Conservation (phyloP, 1,140 invertebrate species). For the Prorops nasuta region DNA sequence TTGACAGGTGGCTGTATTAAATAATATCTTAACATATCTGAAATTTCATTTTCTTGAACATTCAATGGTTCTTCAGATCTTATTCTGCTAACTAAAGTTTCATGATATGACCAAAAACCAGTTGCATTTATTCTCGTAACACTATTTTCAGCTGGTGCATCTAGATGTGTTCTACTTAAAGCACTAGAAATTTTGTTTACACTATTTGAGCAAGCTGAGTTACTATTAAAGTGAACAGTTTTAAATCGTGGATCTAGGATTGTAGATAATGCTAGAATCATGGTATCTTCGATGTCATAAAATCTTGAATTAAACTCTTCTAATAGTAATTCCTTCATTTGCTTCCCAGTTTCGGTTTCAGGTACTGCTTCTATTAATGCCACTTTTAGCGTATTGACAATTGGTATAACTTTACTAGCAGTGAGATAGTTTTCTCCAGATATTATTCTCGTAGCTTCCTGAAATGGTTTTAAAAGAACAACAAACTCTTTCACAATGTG, state of each 20-base stretch:
- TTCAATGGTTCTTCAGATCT: neutral
- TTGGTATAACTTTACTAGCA: too few relatives aligned
- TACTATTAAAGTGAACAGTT: slow-evolving; percentile 33
- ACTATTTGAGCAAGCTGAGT: slow-evolving; percentile 25
- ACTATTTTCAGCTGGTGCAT: too few relatives aligned
- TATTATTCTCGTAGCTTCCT: slow-evolving; percentile 1
- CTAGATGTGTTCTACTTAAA: too few relatives aligned
- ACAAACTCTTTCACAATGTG: neutral
- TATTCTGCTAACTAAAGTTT: neutral
- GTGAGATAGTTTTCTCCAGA: too few relatives aligned
- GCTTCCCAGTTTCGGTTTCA: neutral
- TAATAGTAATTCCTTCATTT: neutral
- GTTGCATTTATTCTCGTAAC: neutral
- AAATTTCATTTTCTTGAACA: neutral
- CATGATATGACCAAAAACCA: neutral
- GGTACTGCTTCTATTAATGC: neutral
- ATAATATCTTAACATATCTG: neutral
- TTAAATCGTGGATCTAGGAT: slow-evolving; percentile 45
- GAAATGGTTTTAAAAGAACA: neutral
- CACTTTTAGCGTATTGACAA: slow-evolving; percentile 1
- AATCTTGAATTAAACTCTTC: neutral
- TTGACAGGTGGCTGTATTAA: neutral
- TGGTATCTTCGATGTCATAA: slow-evolving; percentile 22
- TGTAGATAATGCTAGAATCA: slow-evolving; percentile 30
- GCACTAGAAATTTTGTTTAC: slow-evolving; percentile 16